Percentiles rank a stretch among this genome's conserved stretches.
phyloP scores from a whole-genome alignment of 2,888 invertebrate species.

The Leptodirus hochenwartii region DNA sequence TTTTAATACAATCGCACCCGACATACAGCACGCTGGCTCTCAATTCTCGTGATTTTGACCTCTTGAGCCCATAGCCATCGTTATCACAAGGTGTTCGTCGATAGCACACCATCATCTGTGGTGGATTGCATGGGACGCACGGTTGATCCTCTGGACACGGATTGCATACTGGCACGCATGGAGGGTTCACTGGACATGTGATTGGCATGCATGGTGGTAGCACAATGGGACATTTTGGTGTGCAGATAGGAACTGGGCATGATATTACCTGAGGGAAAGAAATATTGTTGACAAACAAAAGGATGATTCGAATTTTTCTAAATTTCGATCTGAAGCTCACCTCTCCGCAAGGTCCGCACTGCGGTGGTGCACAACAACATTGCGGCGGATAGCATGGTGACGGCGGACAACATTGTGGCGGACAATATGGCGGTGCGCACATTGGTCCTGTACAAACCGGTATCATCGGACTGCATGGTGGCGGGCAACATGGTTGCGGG shows the following conservation, averaged over 20 bases:
- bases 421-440: conserved; percentile 11
- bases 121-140: conserved; percentile 35
- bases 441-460: no score
- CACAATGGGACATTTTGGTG: conserved; percentile 22
- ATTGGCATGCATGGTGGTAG: conserved; percentile 32
- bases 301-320: conserved; percentile 22
- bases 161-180: conserved; percentile 31
- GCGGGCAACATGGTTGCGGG: conserved; percentile 9
- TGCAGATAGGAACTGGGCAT: conserved; percentile 18
- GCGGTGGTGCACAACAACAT: no score
- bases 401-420: conserved; percentile 7
- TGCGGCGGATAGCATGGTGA: conserved; percentile 27
- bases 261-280: conserved; percentile 19
- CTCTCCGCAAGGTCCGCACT: conserved; percentile 28
- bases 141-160: conserved; percentile 35
- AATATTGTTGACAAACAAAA: no score
- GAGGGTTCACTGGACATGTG: conserved; percentile 27
- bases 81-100: conserved; percentile 17
- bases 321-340: conserved; percentile 28
- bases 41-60: conserved; percentile 30
- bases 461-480: conserved; percentile 6
- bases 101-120: conserved; percentile 37
- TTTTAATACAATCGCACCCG: conserved; percentile 37
- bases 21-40: conserved; percentile 36
- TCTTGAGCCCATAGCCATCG: no score